Evolutionary conservation across 2,888 invertebrate genomes (phyloP), one percentile per base, ranked within the genome.

Genomic region (Blastobasis adustella): DNA sequence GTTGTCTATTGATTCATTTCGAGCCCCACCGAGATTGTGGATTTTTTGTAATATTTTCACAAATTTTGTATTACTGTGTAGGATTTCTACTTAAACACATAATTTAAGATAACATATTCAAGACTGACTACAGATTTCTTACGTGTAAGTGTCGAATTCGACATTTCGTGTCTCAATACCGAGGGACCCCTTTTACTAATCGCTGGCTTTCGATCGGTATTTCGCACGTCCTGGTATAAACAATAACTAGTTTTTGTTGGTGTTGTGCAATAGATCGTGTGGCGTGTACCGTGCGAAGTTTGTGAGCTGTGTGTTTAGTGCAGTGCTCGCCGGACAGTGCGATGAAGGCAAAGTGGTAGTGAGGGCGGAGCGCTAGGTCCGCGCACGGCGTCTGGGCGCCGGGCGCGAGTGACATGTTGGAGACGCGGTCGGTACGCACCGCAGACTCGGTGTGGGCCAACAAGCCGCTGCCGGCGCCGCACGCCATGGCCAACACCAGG

Each of bases 361-460:
- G 71, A 47, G 64, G 64, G 65, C 63, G 65, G 69, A 65, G 71
- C 69, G 73, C 59, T 66, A 63, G 65, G 68, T 61, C 64, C 65
- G 69, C 66, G 63, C 65, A 67, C 23, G 23, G 23, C 23, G 23
- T 23, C 23, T 23, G 66, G 73, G 42, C 10, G 38, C 39, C 48
- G 37, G 41, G 45, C 36, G 42, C 36, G 8, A 85, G 89, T 90
- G 91, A 90, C 91, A 92, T 92, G 92, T 91, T 92, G 91, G 92
- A 92, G 85, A 91, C 91, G 90, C 91, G 93, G 89, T 93, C 93
- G 76, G 90, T 91, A 84, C 92, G 93, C 84, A 91, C 92, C 90
- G 92, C 92, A 89, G 93, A 92, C 88, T 85, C 90, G 90, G 90
- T 91, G 84, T 89, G 89, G 92, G 91, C 90, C 88, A 90, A 84